Evolutionary conservation across 2,797 vertebrate species (phyloP).

Genomic region (Emydoidea blandingii): DNA sequence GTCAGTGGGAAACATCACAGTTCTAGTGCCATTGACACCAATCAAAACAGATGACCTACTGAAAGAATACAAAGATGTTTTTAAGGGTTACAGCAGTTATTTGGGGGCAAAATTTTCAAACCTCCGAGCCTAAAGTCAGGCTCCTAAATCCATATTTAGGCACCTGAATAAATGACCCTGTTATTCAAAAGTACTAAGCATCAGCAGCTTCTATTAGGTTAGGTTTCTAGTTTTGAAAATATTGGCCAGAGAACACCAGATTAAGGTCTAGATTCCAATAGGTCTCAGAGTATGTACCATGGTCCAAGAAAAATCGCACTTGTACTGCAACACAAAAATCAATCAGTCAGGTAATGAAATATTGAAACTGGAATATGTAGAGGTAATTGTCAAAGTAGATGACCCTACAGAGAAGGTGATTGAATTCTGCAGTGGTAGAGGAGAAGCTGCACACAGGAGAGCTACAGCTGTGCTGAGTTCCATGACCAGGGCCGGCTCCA

Average conservation of each 20-base stretch:
- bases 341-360: neutral
- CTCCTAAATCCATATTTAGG: neutral
- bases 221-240: slow-evolving; percentile 12
- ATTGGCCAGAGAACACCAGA: neutral
- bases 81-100: neutral
- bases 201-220: neutral
- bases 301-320: neutral
- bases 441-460: neutral
- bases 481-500: neutral
- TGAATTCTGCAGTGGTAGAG: neutral
- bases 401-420: neutral
- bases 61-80: neutral
- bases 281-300: neutral
- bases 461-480: neutral
- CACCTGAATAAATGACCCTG: neutral
- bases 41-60: neutral
- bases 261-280: neutral
- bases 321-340: neutral
- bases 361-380: neutral
- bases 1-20: neutral
- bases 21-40: neutral
- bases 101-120: neutral
- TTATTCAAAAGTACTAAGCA: neutral
- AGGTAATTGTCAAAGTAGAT: neutral
- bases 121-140: neutral